Conservation (phyloP, 1,140 invertebrate species). For the Rhagoletis pomonella region DNA sequence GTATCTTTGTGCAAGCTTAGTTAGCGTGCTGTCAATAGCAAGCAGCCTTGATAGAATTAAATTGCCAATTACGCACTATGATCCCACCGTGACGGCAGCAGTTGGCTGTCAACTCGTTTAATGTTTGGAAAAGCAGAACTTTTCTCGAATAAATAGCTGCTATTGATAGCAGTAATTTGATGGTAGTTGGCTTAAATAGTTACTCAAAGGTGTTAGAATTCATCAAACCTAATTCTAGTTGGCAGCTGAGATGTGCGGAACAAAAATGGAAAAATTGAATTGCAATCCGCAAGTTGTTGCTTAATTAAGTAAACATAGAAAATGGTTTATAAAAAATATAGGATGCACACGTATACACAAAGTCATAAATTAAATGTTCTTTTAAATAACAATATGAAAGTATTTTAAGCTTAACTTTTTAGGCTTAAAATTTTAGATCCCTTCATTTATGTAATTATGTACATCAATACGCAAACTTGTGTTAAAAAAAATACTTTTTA, state of each 20-base stretch:
- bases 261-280: neutral
- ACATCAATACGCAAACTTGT: no score
- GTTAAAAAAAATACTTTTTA: no score
- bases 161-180: constrained; percentile 11
- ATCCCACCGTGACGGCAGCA: neutral
- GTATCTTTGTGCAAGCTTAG: no score
- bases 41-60: constrained; percentile 22
- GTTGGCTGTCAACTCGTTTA: neutral
- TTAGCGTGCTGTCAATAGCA: constrained; percentile 12
- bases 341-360: no score
- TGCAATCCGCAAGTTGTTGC: no score
- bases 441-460: no score
- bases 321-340: no score
- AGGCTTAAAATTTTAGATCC: no score
- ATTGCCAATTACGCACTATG: constrained; percentile 3
- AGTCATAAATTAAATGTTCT: no score
- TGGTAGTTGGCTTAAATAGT: constrained; percentile 8
- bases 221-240: neutral
- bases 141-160: neutral
- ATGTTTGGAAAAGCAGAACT: neutral
- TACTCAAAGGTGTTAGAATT: neutral
- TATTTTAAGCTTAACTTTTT: no score
- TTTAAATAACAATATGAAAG: no score
- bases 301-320: no score
- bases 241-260: neutral